phyloP scores from a whole-genome alignment of 1,140 invertebrate genomes.

The Drosophila simulans region DNA sequence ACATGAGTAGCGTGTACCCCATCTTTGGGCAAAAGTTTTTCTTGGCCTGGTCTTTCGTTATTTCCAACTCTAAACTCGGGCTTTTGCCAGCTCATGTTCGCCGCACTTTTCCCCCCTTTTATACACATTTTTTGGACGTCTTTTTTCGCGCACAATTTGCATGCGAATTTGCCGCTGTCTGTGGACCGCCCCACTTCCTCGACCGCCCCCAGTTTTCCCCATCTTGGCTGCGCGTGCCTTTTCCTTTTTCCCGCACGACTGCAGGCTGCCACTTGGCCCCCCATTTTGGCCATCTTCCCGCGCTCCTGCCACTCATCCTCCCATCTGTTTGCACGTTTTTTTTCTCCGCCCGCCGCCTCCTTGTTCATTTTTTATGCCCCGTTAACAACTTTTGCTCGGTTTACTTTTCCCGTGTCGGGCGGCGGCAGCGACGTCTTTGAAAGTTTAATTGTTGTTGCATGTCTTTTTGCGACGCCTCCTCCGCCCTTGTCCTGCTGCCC shows the following conservation, averaged over 20 bases:
- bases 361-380: slow-evolving; percentile 81
- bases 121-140: slow-evolving; percentile 30
- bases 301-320: slow-evolving; percentile 15
- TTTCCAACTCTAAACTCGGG: slow-evolving; percentile 38
- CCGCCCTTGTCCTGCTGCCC: slow-evolving; percentile 16
- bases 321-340: slow-evolving; percentile 30
- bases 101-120: slow-evolving; percentile 11
- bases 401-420: slow-evolving; percentile 80
- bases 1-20: slow-evolving; percentile 35
- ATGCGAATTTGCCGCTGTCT: slow-evolving; percentile 82
- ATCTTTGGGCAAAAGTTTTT: slow-evolving; percentile 66
- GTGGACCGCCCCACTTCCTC: slow-evolving; percentile 20
- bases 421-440: slow-evolving; percentile 72
- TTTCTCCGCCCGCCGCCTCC: slow-evolving; percentile 24
- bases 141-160: slow-evolving; percentile 81
- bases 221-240: slow-evolving; percentile 71
- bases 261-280: slow-evolving; percentile 38
- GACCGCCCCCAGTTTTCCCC: background rate
- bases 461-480: slow-evolving; percentile 63
- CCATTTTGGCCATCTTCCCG: background rate
- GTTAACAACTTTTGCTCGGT: slow-evolving; percentile 83
- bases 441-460: slow-evolving; percentile 84
- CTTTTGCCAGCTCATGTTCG: slow-evolving; percentile 12
- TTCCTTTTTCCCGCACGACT: slow-evolving; percentile 82
- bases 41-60: slow-evolving; percentile 48